Evolutionary conservation across 2,113 vertebrate species (phyloP), one percentile per base, ranked within the genome.

Genomic region (Haemorhous mexicanus): DNA sequence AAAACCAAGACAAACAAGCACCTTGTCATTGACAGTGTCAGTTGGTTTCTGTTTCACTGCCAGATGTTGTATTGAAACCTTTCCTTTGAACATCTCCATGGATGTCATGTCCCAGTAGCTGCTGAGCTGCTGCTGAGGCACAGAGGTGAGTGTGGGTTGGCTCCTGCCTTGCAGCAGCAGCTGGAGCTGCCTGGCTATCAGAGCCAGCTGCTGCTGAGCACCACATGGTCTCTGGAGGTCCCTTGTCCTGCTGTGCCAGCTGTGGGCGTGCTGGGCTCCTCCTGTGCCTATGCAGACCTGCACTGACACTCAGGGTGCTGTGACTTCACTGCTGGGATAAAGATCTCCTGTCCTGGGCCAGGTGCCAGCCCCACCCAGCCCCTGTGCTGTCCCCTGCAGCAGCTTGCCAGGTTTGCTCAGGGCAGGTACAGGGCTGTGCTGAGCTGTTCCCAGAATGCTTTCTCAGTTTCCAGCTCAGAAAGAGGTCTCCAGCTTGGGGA

Each of bases 271-370:
- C 27, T 19, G 5, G 59, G 24, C 62, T 49, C 16, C 49, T 66
- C 10, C 1, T 2, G 33, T 41, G 33, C 2, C 3, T 15, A 2
- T 6, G 16, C 41, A 50, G 55, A 44, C 47, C 4, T 0, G 10
- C 13, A 1, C 0, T 0, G 41, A 30, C 33, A 5, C 0, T 10
- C 58, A 7, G 1, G 0, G 3, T 26, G 49, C 84, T 59, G 53
- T 44, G 35, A 30, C 78, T 64, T 23, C 67, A 2, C n/a, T 24
- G 37, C 49, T 64, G 41, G 67, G 26, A 2, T 67, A 3, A 46
- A 33, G 39, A 82, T 11, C 52, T 50, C 49, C 49, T 50, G 72
- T 23, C 6, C 39, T 8, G 73, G 47, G 23, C 64, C 46, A 22
- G 9, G 27, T 15, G 35, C 30, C 61, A 47, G 44, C 39, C 73